Evolutionary conservation across 2,797 vertebrate species (phyloP).

Genomic region (Lacerta bilineata): DNA sequence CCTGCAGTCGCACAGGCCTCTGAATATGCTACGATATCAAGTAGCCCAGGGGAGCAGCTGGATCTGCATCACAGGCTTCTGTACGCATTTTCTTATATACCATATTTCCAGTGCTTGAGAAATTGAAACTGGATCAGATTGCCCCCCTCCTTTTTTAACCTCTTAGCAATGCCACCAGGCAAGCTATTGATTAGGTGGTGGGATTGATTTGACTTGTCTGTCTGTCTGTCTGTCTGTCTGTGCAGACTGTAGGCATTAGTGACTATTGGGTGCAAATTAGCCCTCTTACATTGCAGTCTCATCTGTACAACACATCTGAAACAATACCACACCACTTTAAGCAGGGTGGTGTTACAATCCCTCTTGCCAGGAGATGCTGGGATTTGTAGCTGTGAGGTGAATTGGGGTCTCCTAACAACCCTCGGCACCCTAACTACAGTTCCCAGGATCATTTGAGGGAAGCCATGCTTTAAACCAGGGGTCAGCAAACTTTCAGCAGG

Average conservation of each 20-base stretch:
- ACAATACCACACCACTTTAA: no score
- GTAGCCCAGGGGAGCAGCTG: neutral
- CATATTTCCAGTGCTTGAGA: constrained; percentile 17
- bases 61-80: neutral
- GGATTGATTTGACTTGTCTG: constrained; percentile 1
- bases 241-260: neutral
- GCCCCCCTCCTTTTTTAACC: neutral
- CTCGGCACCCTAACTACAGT: no score
- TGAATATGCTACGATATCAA: neutral
- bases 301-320: no score
- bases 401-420: no score
- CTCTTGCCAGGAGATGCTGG: no score
- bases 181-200: neutral
- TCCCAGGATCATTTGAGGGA: no score
- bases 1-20: neutral
- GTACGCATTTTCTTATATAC: neutral
- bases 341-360: no score
- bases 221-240: neutral
- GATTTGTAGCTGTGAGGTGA: no score
- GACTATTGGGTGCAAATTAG: neutral
- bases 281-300: neutral
- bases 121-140: constrained; percentile 16
- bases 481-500: no score
- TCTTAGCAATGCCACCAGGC: neutral
- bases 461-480: no score